Evolutionary conservation across 2,113 vertebrate genomes (phyloP), one percentile per base, ranked within the genome.

Genomic region (Bubo blakistoni): DNA sequence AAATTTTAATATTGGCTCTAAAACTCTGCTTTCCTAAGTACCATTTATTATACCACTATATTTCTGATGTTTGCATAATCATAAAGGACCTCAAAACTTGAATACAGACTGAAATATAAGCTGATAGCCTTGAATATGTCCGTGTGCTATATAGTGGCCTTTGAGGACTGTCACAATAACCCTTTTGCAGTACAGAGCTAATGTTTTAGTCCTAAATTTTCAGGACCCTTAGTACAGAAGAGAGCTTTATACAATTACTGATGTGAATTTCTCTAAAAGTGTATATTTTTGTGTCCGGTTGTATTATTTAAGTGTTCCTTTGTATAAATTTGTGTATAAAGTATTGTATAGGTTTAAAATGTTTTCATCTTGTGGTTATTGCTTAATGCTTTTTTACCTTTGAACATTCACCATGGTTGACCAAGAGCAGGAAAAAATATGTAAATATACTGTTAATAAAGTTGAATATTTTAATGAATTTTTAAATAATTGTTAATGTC

Each of bases 371-470:
- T 97, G 98, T 98, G 98, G 97, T 98, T 98, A 98, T 85, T 98
- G 98, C 98, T 98, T 98, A 98, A 97, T 98, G 98, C 97, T 98
- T 98, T 98, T 98, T 98, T 97, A 97, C 94, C 96, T 97, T 95
- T 83, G 58, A 98, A 98, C 97, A 98, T 97, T 98, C 96, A 97
- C 95, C 95, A 96, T 97, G 93, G 97, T 97, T 98, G 98, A 98
- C 97, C 95, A 96, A 98, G 97, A 96, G 96, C 96, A 98, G 96
- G 94, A 98, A 96, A 95, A 62, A 78, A 30, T 80, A 98, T 98
- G 98, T 98, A 98, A 98, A 98, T 98, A 98, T 85, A 96, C 96
- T 98, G 98, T 98, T 98, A 98, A 98, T 99, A 99, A 99, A 99
- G 97, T 98, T 97, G 92, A 98, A 97, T 98, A 99, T 99, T 99